Evolutionary conservation across 53 echinoderm and acorn worm genomes (phyloP), one percentile per base, ranked within the genome.

Genomic region (Luidia sarsii): DNA sequence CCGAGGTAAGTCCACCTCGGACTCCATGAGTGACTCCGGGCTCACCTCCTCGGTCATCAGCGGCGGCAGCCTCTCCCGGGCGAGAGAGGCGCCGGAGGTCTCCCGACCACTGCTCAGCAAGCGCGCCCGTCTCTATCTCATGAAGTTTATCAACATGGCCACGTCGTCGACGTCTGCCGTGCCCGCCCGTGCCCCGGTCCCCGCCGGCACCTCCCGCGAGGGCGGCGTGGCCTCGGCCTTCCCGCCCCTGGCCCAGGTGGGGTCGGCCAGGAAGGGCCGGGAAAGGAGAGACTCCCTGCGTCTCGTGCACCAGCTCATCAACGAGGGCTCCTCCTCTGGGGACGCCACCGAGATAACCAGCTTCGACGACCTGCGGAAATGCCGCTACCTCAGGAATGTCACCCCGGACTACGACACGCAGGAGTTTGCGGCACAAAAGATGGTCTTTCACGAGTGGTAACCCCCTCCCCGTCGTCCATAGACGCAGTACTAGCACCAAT

Each of bases 341-440:
- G 86, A 86, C 48, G 30, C 65, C 20, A 79, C 79, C 0, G 79
- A 86, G 34, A 65, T 86, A 28, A 41, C 79, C 4, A 86, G 45
- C 39, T 86, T 86, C 52, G 79, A 86, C 7, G 86, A 86, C 6
- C 31, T 86, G 1, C 75, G 34, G 37, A 55, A 67, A 4, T 86
- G 86, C 33, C 77, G 86, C 5, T 86, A 86, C 15, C 20, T 86
- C 30, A 48, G 86, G 36, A 79, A 72, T 27, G n/a, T 56, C 41
- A 41, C 41, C 6, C 41, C 41, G 6, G 11, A 6, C 41, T 7
- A 41, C 11, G n/a, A n/a, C n/a, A n/a, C n/a, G n/a, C n/a, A n/a
- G n/a, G n/a, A n/a, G n/a, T n/a, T n/a, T n/a, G n/a, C n/a, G n/a
- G n/a, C n/a, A n/a, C n/a, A n/a, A n/a, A n/a, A 11, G 41, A 41